A percentile compares a stretch with the other conserved stretches of the same genome.
These are phyloP conservation scores for Malthinus seriepunctatus DNA, from an alignment of 2,888 invertebrate genomes.

Conservation along the genomic window DNA sequence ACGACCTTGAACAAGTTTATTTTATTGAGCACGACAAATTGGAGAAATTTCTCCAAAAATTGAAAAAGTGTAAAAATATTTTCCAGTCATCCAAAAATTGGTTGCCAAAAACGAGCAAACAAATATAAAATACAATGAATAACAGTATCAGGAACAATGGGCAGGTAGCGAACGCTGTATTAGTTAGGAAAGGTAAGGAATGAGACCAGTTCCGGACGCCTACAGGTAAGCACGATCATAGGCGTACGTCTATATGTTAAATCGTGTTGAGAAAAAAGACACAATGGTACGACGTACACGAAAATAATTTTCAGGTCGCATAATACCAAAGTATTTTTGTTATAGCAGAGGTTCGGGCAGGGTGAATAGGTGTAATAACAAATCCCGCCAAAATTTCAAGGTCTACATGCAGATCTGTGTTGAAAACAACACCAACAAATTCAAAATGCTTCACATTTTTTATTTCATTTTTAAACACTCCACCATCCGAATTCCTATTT, in stretches of 20 bases:
- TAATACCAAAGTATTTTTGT: constrained; percentile 18
- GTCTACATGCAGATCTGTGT: constrained; percentile 17
- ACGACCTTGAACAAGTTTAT: background rate
- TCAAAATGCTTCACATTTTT: constrained; percentile 13
- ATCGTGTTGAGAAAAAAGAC: constrained; percentile 1
- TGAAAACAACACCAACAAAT: constrained; percentile 11
- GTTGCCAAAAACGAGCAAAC: constrained; percentile 4
- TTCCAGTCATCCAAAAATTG: background rate
- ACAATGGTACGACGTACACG: constrained; percentile 13
- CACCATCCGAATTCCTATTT: no score
- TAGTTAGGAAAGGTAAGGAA: constrained; percentile 47
- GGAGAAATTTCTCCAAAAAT: no score
- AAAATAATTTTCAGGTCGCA: constrained; percentile 16
- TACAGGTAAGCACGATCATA: constrained; percentile 25
- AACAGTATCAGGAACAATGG: constrained; percentile 35
- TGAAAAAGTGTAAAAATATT: no score
- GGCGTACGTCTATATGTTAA: constrained; percentile 3
- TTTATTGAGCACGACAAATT: background rate
- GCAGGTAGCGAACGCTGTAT: constrained; percentile 39
- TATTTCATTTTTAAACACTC: background rate
- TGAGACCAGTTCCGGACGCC: constrained; percentile 46
- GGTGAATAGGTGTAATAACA: constrained; percentile 28
- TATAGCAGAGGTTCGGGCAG: constrained; percentile 25
- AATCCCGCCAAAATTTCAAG: constrained; percentile 33
- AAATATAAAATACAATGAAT: constrained; percentile 26